A percentile compares a stretch with the other conserved stretches of the same genome.
Evolutionary conservation across 2,113 vertebrate genomes (phyloP).

Genomic region (Megaleporinus macrocephalus): DNA sequence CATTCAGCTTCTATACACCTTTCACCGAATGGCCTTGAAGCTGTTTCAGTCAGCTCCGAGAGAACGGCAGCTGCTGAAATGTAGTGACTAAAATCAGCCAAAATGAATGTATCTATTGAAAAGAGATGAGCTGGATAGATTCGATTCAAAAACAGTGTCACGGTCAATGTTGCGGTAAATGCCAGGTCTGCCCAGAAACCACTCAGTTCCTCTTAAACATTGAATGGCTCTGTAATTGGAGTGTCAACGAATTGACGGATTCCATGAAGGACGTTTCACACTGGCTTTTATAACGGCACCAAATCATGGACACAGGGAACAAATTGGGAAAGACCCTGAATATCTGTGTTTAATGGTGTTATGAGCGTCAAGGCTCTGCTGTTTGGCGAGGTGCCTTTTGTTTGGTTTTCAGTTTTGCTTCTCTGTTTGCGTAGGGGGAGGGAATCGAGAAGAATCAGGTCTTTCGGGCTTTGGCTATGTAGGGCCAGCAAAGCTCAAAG

Average conservation of each 20-base stretch:
- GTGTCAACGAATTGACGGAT: conserved; percentile 19
- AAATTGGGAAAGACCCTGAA: conserved; percentile 27
- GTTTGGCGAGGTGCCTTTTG: neutral
- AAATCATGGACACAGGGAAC: conserved; percentile 26
- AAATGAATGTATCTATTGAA: neutral
- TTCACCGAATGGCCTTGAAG: conserved; percentile 3
- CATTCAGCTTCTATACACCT: conserved; percentile 3
- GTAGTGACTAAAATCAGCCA: neutral
- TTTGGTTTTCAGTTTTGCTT: conserved; percentile 2
- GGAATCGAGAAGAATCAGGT: neutral
- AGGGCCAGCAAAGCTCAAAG: neutral
- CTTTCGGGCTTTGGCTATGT: neutral
- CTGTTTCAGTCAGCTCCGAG: conserved; percentile 4
- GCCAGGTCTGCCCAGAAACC: neutral
- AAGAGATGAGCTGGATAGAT: neutral
- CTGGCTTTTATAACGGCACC: conserved; percentile 12
- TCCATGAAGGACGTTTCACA: neutral
- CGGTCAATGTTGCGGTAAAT: neutral
- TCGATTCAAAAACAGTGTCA: conserved; percentile 8
- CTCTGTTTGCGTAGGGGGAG: neutral
- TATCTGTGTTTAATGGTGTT: conserved; percentile 1
- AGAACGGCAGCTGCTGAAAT: neutral
- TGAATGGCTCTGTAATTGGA: conserved; percentile 22
- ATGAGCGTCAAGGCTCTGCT: neutral
- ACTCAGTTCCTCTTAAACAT: neutral